A percentile compares a stretch with the other conserved stretches of the same genome.
Evolutionary conservation across 2,888 invertebrate species (phyloP).

Genomic region (Callinectes sapidus): DNA sequence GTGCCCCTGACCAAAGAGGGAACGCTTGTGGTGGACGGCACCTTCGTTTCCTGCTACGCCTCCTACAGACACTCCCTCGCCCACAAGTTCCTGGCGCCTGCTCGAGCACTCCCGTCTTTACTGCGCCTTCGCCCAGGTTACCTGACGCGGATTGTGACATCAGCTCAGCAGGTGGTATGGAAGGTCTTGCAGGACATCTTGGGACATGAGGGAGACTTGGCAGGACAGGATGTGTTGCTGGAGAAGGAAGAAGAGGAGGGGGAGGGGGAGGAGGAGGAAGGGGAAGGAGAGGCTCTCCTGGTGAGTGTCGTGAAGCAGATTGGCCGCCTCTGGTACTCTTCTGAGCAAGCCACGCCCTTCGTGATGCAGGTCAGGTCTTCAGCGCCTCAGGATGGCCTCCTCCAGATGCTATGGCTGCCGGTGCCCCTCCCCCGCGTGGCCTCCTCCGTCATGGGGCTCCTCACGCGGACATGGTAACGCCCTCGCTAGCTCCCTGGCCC

Average conservation of each 20-base stretch:
- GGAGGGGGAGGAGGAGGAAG: slow-evolving; percentile 40
- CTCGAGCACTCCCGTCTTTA: slow-evolving; percentile 48
- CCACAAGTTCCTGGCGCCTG: slow-evolving; percentile 65
- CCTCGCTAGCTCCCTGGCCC: background rate
- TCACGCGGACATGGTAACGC: slow-evolving; percentile 61
- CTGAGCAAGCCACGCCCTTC: slow-evolving; percentile 39
- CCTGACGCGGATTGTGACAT: background rate
- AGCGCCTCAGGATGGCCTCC: background rate
- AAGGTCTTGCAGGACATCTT: background rate
- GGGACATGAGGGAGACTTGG: background rate
- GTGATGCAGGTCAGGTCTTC: slow-evolving; percentile 46
- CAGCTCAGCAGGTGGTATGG: background rate
- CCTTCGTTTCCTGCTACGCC: slow-evolving; percentile 74
- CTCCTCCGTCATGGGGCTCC: slow-evolving; percentile 34
- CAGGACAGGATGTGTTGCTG: background rate
- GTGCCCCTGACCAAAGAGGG: slow-evolving; percentile 74
- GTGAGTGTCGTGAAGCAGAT: slow-evolving; percentile 58
- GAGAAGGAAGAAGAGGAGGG: background rate
- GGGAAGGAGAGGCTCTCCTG: slow-evolving; percentile 61
- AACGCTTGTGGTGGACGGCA: slow-evolving; percentile 73
- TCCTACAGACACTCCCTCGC: slow-evolving; percentile 69
- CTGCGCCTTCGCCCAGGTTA: slow-evolving; percentile 59
- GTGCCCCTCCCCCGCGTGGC: background rate
- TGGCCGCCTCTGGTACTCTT: slow-evolving; percentile 38
- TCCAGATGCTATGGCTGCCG: background rate